phyloP scores from a whole-genome alignment of 1,140 invertebrate genomes.

The Palaemon carinicauda region DNA sequence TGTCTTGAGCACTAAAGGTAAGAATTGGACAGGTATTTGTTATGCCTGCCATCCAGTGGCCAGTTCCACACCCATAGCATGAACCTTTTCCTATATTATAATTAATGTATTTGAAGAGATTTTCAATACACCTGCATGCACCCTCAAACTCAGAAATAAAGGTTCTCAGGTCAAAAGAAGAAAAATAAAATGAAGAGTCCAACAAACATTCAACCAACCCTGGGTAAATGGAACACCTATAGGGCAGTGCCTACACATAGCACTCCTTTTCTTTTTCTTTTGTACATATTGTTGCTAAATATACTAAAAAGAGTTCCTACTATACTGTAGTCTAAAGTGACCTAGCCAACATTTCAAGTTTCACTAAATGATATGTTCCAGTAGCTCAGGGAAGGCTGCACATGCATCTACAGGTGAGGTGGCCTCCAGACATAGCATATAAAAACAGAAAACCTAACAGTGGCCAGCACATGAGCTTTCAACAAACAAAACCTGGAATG shows the following conservation, averaged over 20 bases:
- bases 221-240: constrained; percentile 42
- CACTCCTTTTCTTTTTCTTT: constrained; percentile 13
- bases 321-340: constrained; percentile 40
- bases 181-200: neutral
- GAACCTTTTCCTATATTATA: constrained; percentile 4
- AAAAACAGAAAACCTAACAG: constrained; percentile 47
- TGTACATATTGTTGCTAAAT: constrained; percentile 36
- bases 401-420: constrained; percentile 43
- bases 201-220: constrained; percentile 20
- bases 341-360: constrained; percentile 44
- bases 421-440: constrained; percentile 26
- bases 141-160: constrained; percentile 22
- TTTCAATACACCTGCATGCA: constrained; percentile 21
- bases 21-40: constrained; percentile 37
- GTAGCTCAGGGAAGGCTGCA: constrained; percentile 36
- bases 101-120: neutral
- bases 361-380: constrained; percentile 42
- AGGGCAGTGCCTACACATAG: constrained; percentile 19
- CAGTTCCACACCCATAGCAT: constrained; percentile 42
- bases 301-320: constrained; percentile 47
- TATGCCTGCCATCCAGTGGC: constrained; percentile 29
- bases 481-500: constrained; percentile 56
- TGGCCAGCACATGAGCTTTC: constrained; percentile 51
- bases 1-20: constrained; percentile 51
- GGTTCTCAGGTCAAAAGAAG: neutral